Evolutionary conservation across 2,113 vertebrate genomes (phyloP).

Genomic region (Saguinus midas): DNA sequence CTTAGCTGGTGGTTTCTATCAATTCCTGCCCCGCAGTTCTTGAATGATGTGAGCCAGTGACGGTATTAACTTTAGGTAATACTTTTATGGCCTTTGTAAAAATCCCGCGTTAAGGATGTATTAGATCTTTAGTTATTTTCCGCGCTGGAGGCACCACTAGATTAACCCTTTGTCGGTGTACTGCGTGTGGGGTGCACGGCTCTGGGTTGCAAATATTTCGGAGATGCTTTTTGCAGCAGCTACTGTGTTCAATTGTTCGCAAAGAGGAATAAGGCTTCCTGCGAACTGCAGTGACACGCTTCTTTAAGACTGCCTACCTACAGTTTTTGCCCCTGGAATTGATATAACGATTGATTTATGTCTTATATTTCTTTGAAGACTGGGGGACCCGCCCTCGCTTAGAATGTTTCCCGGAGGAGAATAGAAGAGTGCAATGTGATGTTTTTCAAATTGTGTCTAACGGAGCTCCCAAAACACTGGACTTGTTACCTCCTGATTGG

Average conservation of each 20-base stretch:
- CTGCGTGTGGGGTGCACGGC: slow-evolving; percentile 42
- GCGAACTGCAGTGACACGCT: background rate
- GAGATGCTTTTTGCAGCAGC: slow-evolving; percentile 44
- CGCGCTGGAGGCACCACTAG: slow-evolving; percentile 47
- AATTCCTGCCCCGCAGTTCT: slow-evolving; percentile 57
- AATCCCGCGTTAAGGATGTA: background rate
- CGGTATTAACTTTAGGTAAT: background rate
- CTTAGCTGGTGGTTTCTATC: slow-evolving; percentile 72
- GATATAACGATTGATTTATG: background rate
- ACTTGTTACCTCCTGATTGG: slow-evolving; percentile 73
- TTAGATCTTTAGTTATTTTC: slow-evolving; percentile 46
- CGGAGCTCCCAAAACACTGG: slow-evolving; percentile 58
- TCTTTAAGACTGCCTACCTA: background rate
- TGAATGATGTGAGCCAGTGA: slow-evolving; percentile 16
- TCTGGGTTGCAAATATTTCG: background rate
- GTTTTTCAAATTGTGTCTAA: slow-evolving; percentile 69
- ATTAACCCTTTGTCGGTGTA: slow-evolving; percentile 74
- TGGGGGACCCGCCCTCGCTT: slow-evolving; percentile 48
- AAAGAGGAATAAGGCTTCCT: slow-evolving; percentile 41
- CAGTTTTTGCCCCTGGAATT: background rate
- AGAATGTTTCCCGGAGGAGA: background rate
- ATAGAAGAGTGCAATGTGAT: background rate
- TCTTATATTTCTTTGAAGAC: slow-evolving; percentile 8
- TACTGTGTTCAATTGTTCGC: slow-evolving; percentile 11
- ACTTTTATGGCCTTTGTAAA: slow-evolving; percentile 14